Evolutionary conservation across 2,888 invertebrate species (phyloP).

Genomic region (Ypsolopha scabrella): DNA sequence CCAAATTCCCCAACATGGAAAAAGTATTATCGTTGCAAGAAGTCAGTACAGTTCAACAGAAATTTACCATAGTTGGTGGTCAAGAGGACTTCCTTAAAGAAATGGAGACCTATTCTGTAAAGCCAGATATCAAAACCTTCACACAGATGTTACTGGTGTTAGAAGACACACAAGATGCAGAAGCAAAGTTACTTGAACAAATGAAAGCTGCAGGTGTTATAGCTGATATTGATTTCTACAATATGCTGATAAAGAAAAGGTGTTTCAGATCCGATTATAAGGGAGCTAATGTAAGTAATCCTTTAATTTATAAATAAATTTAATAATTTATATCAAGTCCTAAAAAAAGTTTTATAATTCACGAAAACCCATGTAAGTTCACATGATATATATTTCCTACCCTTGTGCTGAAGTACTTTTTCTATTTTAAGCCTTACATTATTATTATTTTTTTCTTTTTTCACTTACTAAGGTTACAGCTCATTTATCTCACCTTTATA

Average conservation of each 20-base stretch:
- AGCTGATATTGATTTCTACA: slow-evolving; percentile 86
- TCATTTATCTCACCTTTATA: too few species aligned
- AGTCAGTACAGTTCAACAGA: slow-evolving; percentile 72
- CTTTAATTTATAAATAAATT: neutral
- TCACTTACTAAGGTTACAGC: too few species aligned
- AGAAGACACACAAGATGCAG: slow-evolving; percentile 75
- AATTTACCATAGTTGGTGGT: slow-evolving; percentile 85
- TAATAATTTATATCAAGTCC: too few species aligned
- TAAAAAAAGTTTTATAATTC: too few species aligned
- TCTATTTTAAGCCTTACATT: neutral
- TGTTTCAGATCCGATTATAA: slow-evolving; percentile 77
- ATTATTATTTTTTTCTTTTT: too few species aligned
- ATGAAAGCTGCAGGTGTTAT: slow-evolving; percentile 72
- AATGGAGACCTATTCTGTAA: slow-evolving; percentile 76
- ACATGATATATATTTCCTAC: neutral
- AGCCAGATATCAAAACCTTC: slow-evolving; percentile 84
- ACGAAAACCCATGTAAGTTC: too few species aligned
- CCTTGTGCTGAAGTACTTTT: neutral
- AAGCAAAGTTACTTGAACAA: slow-evolving; percentile 74
- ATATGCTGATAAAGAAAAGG: slow-evolving; percentile 86
- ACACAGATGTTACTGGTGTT: slow-evolving; percentile 81
- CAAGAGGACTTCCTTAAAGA: slow-evolving; percentile 78
- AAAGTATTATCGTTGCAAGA: slow-evolving; percentile 71
- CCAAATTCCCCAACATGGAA: slow-evolving; percentile 69
- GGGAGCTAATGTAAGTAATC: slow-evolving; percentile 74